Evolutionary conservation across 2,797 vertebrate genomes (phyloP).

Genomic region (Phataginus tetradactyla): DNA sequence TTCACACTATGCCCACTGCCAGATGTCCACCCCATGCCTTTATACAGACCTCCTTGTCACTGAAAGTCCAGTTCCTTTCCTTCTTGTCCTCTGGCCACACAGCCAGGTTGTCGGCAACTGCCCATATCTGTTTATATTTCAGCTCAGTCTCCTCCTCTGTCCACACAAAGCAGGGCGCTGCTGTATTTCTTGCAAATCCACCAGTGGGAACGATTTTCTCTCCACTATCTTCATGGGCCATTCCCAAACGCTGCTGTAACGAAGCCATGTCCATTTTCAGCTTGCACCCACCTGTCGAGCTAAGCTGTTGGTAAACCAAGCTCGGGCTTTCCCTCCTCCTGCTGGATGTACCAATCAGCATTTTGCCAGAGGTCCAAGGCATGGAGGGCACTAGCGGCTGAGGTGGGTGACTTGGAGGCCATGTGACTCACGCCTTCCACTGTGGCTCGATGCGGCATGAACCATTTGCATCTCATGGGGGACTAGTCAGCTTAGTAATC

Average conservation of each 20-base stretch:
- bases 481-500: neutral
- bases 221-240: neutral
- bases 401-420: no score
- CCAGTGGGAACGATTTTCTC: neutral
- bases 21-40: neutral
- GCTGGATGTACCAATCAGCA: no score
- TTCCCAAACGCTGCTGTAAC: no score
- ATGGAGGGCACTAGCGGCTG: neutral
- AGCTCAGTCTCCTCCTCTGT: neutral
- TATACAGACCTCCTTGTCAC: neutral
- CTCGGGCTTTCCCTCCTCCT: neutral
- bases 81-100: neutral
- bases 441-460: neutral
- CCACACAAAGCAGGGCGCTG: neutral
- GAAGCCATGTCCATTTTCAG: neutral
- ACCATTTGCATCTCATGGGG: neutral
- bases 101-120: neutral
- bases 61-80: neutral
- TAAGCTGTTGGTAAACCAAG: neutral
- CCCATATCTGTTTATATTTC: neutral
- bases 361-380: neutral
- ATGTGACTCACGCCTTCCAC: neutral
- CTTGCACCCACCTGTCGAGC: neutral
- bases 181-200: neutral
- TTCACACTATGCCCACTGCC: neutral